Percentiles rank a stretch among this genome's conserved stretches.
These are phyloP conservation scores for Solea solea DNA, from an alignment of 2,113 vertebrate genomes.

Conservation along the genomic window DNA sequence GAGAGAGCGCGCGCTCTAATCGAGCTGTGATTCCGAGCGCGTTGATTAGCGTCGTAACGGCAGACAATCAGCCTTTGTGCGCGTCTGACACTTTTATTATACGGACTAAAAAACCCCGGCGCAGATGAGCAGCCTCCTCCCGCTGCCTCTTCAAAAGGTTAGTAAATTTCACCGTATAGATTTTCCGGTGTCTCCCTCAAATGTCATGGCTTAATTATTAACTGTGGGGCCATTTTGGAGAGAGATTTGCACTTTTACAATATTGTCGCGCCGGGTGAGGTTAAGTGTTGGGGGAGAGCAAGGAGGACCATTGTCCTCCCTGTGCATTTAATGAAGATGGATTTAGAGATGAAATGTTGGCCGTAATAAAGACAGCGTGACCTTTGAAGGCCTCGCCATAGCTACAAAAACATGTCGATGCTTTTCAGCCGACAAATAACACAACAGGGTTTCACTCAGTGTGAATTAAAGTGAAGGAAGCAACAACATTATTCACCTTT, in stretches of 20 bases:
- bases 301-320: slow-evolving; percentile 70
- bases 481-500: slow-evolving; percentile 5
- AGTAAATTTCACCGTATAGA: slow-evolving; percentile 81
- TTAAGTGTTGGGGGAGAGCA: slow-evolving; percentile 77
- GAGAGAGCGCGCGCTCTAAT: slow-evolving; percentile 47
- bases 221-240: slow-evolving; percentile 71
- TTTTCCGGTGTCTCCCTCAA: slow-evolving; percentile 78
- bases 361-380: slow-evolving; percentile 74
- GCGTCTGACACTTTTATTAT: slow-evolving; percentile 78
- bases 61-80: slow-evolving; percentile 64
- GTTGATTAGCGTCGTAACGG: slow-evolving; percentile 73
- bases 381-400: slow-evolving; percentile 62
- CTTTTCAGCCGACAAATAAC: slow-evolving; percentile 42
- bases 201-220: slow-evolving; percentile 85
- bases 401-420: slow-evolving; percentile 38
- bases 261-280: slow-evolving; percentile 71
- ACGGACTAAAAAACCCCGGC: slow-evolving; percentile 60
- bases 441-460: slow-evolving; percentile 10
- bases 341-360: slow-evolving; percentile 75
- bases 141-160: slow-evolving; percentile 76
- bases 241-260: slow-evolving; percentile 79
- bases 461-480: slow-evolving; percentile 3
- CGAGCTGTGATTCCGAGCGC: slow-evolving; percentile 60
- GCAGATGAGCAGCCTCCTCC: slow-evolving; percentile 58
- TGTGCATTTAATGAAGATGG: slow-evolving; percentile 79